These are phyloP conservation scores for Mormyrops attenuatus DNA, from an alignment of 2,797 vertebrate genomes.

Conservation along the genomic window DNA sequence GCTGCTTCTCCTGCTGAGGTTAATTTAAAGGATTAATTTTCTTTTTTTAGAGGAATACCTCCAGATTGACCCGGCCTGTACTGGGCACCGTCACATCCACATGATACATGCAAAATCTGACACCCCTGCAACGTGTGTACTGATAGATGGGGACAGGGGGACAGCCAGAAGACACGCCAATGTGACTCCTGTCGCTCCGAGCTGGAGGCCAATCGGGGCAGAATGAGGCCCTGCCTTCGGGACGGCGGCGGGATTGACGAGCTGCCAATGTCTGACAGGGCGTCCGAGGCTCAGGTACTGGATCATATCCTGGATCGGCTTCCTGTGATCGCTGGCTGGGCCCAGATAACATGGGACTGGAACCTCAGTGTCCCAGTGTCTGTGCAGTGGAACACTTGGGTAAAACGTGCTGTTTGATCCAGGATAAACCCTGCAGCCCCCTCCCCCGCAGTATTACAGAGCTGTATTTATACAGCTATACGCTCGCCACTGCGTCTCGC, in stretches of 20 bases:
- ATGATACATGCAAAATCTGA: not conserved
- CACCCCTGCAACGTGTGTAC: not conserved
- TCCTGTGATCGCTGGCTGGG: not conserved
- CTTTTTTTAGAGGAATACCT: not conserved
- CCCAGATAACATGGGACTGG: not conserved
- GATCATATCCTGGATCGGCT: not conserved
- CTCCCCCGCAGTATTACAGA: not conserved
- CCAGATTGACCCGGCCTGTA: not conserved
- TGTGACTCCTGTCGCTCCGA: not conserved
- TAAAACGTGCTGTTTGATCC: conserved; percentile 45
- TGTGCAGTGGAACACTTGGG: not conserved
- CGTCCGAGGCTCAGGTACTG: not conserved
- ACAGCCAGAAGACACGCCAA: not conserved
- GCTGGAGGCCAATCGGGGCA: not conserved
- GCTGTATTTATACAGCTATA: not conserved
- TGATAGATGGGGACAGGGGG: not conserved
- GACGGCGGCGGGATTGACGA: not conserved
- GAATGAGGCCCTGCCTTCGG: not conserved
- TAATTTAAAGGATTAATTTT: not conserved
- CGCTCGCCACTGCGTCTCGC: not conserved
- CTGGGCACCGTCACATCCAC: not conserved
- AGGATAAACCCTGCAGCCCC: conserved; percentile 35
- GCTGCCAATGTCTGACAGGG: not conserved
- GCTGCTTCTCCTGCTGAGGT: not conserved
- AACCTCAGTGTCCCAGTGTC: not conserved